Base-by-base conservation (phyloP, 2,888 invertebrate genomes). In the Magallana nippona region DNA sequence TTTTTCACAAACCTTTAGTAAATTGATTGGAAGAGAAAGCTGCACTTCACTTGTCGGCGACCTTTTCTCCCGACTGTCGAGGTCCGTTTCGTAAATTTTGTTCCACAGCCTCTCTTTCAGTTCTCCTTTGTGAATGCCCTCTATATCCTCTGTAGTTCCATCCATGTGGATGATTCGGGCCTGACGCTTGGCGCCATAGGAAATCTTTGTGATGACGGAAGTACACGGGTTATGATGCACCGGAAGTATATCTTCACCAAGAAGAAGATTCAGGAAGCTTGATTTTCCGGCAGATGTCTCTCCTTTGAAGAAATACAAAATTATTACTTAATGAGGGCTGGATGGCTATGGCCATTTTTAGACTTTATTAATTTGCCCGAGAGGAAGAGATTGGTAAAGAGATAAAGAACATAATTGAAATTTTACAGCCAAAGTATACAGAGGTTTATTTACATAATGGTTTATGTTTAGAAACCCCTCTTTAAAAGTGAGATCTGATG, bases 221-320 rank as follows among this genome's bases (percentile, higher is more conserved):
- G 92, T 92, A 60, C 92, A 93, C 79, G 90, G 89, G 17, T 88
- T 83, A 11, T 89, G 87, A 71, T 88, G 86, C 10, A 86, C 87
- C 0, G 91, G 91, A 11, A 92, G 85, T 2, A 92, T 83, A 8
- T 89, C 88, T 78, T 88, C 87, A 2, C 91, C 92, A 17, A 93
- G 86, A 0, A 93, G 82, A 13, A 93, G 86, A 84, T 93, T 93
- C 15, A 93, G 84, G 32, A 92, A 87, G 27, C 90, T 91, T 13
- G 92, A 92, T 84, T 93, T 93, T 0, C 93, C 93, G 2, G 92
- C 91, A 10, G 90, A 89, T 13, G 93, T 91, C 84, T 93, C 92
- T n/a, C 93, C 93, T 93, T 86, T 15, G 85, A 63, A 10, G 79
- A n/a, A 84, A 10, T 2, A 8, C 2, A n/a, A n/a, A n/a, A 22